A percentile compares a stretch with the other conserved stretches of the same genome.
Evolutionary conservation across 1,140 invertebrate species (phyloP).

Genomic region (Penaeus vannamei): DNA sequence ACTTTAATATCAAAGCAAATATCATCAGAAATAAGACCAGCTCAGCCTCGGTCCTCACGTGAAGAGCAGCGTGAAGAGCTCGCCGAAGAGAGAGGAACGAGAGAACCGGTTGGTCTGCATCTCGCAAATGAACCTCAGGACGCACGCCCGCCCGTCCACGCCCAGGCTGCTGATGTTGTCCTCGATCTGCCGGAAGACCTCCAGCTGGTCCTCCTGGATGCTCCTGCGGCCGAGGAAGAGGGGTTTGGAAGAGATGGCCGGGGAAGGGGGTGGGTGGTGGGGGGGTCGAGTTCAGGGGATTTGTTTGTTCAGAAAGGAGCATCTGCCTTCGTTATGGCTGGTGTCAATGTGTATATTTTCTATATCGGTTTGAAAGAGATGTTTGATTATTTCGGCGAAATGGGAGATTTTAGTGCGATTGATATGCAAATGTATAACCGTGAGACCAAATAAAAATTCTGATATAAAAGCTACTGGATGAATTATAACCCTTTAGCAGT

Average conservation of each 20-base stretch:
- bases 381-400: too few relatives aligned
- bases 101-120: constrained; percentile 56
- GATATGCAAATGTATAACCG: too few relatives aligned
- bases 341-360: too few relatives aligned
- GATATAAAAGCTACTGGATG: too few relatives aligned
- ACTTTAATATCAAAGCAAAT: too few relatives aligned
- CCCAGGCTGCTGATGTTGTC: constrained; percentile 35
- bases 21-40: neutral
- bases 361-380: too few relatives aligned
- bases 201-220: constrained; percentile 58
- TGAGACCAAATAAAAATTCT: too few relatives aligned
- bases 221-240: constrained; percentile 12
- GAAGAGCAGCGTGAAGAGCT: constrained; percentile 46
- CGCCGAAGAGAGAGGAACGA: constrained; percentile 45
- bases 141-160: constrained; percentile 52
- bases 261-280: neutral
- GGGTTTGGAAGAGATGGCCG: neutral
- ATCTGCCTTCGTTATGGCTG: too few relatives aligned
- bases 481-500: too few relatives aligned
- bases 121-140: constrained; percentile 56
- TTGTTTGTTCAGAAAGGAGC: too few relatives aligned
- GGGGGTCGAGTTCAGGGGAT: neutral
- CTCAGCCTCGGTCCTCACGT: constrained; percentile 32
- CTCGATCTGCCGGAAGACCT: constrained; percentile 50
- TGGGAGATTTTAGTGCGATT: too few relatives aligned